A percentile compares a stretch with the other conserved stretches of the same genome.
These are phyloP conservation scores for Teleopsis dalmanni DNA, from an alignment of 1,140 invertebrate genomes.

Conservation along the genomic window DNA sequence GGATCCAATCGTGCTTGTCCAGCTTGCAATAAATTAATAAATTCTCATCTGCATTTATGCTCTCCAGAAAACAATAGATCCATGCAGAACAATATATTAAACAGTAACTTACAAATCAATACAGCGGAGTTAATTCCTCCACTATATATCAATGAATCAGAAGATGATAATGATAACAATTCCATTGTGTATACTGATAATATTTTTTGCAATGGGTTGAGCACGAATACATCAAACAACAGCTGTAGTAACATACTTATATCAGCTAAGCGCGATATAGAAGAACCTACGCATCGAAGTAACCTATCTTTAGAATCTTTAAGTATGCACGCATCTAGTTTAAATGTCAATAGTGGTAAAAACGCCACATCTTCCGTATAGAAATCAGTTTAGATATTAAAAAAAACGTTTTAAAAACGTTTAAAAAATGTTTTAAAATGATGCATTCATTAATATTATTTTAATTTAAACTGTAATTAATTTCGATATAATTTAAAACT, in stretches of 20 bases:
- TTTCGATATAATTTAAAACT: too few relatives aligned
- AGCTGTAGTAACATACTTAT: slow-evolving; percentile 20
- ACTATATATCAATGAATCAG: neutral
- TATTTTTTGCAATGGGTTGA: slow-evolving; percentile 18
- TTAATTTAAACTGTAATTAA: too few relatives aligned
- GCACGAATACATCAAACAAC: slow-evolving; percentile 15
- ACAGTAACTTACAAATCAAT: neutral
- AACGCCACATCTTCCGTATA: slow-evolving; percentile 41
- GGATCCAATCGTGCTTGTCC: slow-evolving; percentile 53
- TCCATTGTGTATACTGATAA: neutral
- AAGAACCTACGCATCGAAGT: slow-evolving; percentile 30
- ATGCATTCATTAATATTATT: too few relatives aligned
- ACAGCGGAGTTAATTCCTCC: neutral
- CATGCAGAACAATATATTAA: slow-evolving; percentile 18
- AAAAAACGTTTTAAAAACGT: too few relatives aligned
- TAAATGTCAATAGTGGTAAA: slow-evolving; percentile 33
- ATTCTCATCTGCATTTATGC: slow-evolving; percentile 48
- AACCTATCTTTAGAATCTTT: slow-evolving; percentile 38
- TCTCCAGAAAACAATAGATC: slow-evolving; percentile 17
- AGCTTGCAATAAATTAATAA: slow-evolving; percentile 57
- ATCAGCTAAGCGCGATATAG: slow-evolving; percentile 14
- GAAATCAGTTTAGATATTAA: too few relatives aligned
- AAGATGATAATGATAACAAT: neutral
- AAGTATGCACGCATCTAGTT: slow-evolving; percentile 36
- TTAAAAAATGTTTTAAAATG: too few relatives aligned